Base-by-base conservation (phyloP, 2,888 invertebrate genomes). In the Platycnemis pennipes region DNA sequence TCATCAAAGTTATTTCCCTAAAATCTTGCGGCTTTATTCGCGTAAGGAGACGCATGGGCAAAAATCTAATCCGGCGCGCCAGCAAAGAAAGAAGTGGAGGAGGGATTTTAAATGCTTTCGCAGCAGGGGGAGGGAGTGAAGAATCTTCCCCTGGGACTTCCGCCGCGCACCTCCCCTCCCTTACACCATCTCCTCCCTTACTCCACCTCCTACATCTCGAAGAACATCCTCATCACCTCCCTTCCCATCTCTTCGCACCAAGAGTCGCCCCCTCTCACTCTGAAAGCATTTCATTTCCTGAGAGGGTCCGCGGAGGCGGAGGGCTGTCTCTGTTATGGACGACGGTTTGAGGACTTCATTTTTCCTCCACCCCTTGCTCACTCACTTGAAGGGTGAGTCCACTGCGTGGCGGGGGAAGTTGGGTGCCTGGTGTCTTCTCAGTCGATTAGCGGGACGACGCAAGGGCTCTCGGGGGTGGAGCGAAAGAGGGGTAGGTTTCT, bases 211-310 rank as follows among this genome's bases (percentile, higher is more conserved):
- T n/a, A n/a, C n/a, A n/a, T n/a, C n/a, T n/a, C n/a, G n/a, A n/a
- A 37, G 11, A 53, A 22, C 53, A n/a, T n/a, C n/a, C 42, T 3
- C 22, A 4, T 89, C 45, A 22, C 53, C 19, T 56, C 22, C 16
- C 16, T 8, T 31, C 56, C 53, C 53, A 16, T 89, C 31, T 42
- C 11, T 44, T 31, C 42, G n/a, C 49, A 11, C 44, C n/a, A 1
- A 86, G 7, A n/a, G 16, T 19, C 85, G 2, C 85, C 22, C 8
- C 87, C 22, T 45, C 45, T 19, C 87, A 87, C 45, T 45, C 87
- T 45, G n/a, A 87, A 87, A 87, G 87, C 87, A 77, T 87, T 45
- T 45, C 87, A 45, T 45, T 87, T 87, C 45, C 87, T 87, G 87
- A 77, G 77, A 77, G 77, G 37, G 77, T 77, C 77, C 77, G 77